These are phyloP conservation scores for Steromphala cineraria DNA, from an alignment of 2,888 invertebrate species.

Conservation along the genomic window DNA sequence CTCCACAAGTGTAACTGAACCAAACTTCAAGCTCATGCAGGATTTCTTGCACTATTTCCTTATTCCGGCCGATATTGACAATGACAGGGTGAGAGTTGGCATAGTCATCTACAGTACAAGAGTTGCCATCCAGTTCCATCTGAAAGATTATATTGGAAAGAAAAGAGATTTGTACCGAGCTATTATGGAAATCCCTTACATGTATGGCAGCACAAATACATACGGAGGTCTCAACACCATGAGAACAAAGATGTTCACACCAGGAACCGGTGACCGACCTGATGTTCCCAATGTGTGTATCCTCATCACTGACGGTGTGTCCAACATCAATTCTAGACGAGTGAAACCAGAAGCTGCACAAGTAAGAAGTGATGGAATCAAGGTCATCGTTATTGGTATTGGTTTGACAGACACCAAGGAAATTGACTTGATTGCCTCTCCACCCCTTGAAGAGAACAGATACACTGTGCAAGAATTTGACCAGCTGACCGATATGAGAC, in stretches of 20 bases:
- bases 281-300: conserved; percentile 60
- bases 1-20: conserved; percentile 69
- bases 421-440: conserved; percentile 56
- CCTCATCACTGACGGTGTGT: conserved; percentile 67
- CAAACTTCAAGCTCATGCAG: conserved; percentile 66
- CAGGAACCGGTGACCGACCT: conserved; percentile 59
- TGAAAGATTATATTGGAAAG: conserved; percentile 45
- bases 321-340: conserved; percentile 63
- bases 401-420: conserved; percentile 54
- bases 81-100: conserved; percentile 61
- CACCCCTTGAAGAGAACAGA: conserved; percentile 54
- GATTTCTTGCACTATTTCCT: conserved; percentile 65
- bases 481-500: conserved; percentile 50
- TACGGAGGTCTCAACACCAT: conserved; percentile 64
- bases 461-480: conserved; percentile 61
- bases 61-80: conserved; percentile 55
- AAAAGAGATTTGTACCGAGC: conserved; percentile 51
- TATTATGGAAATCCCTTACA: conserved; percentile 55
- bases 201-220: conserved; percentile 69
- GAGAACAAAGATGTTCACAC: conserved; percentile 47
- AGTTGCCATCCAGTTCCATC: conserved; percentile 60
- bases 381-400: conserved; percentile 53
- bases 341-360: conserved; percentile 61
- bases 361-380: conserved; percentile 44
- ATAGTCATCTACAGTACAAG: conserved; percentile 59